Evolutionary conservation across 2,113 vertebrate genomes (phyloP).

Genomic region (Salvelinus fontinalis): DNA sequence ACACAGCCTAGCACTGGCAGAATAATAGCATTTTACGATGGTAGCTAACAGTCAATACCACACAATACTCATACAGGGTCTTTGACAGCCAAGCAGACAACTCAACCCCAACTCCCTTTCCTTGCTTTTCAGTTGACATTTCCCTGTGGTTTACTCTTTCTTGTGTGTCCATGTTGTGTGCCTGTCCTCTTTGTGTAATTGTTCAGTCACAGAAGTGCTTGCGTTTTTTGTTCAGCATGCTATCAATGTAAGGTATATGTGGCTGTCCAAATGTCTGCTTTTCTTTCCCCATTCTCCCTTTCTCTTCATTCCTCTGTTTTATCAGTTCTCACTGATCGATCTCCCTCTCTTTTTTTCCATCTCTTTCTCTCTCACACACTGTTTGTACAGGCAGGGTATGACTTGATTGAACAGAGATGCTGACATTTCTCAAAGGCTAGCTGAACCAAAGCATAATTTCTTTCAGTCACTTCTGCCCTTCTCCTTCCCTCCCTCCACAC

Average conservation of each 20-base stretch:
- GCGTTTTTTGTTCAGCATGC: constrained; percentile 39
- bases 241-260: constrained; percentile 5
- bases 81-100: constrained; percentile 33
- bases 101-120: background rate
- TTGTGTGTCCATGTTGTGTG: background rate
- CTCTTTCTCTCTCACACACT: constrained; percentile 24
- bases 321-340: background rate
- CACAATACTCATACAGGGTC: constrained; percentile 43
- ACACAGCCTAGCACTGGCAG: constrained; percentile 48
- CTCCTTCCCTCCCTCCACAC: constrained; percentile 5
- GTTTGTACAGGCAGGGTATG: constrained; percentile 54
- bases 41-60: constrained; percentile 35
- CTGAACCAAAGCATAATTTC: background rate
- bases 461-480: background rate
- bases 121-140: constrained; percentile 20
- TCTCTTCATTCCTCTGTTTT: constrained; percentile 36
- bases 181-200: constrained; percentile 29
- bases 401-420: constrained; percentile 47
- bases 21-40: constrained; percentile 46
- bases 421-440: constrained; percentile 23
- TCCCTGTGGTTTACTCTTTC: constrained; percentile 13
- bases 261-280: constrained; percentile 29
- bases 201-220: constrained; percentile 44
- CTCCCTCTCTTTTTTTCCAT: constrained; percentile 27
- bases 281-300: constrained; percentile 29